Percentiles rank a stretch among this genome's conserved stretches.
These are phyloP conservation scores for Fundulus diaphanus DNA, from an alignment of 2,797 vertebrate genomes.

Conservation along the genomic window DNA sequence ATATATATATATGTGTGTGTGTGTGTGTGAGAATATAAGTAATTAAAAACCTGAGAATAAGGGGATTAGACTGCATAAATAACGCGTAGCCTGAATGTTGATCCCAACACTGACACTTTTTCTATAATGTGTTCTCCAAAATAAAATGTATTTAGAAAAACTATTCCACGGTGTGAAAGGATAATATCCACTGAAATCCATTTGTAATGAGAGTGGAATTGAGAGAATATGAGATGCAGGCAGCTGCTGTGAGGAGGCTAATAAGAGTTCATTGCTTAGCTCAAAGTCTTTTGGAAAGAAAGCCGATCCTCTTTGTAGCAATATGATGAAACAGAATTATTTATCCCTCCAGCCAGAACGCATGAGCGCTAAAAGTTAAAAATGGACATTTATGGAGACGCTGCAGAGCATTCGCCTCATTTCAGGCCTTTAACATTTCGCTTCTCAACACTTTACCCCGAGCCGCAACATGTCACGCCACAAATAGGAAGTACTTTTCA, in stretches of 20 bases:
- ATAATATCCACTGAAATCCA: slow-evolving; percentile 66
- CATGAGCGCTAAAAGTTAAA: slow-evolving; percentile 44
- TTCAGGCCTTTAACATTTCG: slow-evolving; percentile 38
- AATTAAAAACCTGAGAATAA: slow-evolving; percentile 16
- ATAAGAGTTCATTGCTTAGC: slow-evolving; percentile 65
- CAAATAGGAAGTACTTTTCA: slow-evolving; percentile 51
- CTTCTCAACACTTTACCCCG: slow-evolving; percentile 28
- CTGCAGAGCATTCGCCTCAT: slow-evolving; percentile 13
- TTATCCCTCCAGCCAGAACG: slow-evolving; percentile 54
- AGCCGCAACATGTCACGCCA: slow-evolving; percentile 31
- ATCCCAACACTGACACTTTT: slow-evolving; percentile 1
- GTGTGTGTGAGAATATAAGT: slow-evolving; percentile 5
- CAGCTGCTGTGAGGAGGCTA: slow-evolving; percentile 58
- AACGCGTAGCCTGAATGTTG: slow-evolving; percentile 5
- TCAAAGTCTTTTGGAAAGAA: slow-evolving; percentile 41
- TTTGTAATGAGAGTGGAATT: slow-evolving; percentile 66
- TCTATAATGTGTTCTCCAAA: slow-evolving; percentile 19
- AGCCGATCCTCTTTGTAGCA: slow-evolving; percentile 50
- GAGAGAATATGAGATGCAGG: slow-evolving; percentile 64
- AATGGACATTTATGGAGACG: slow-evolving; percentile 55
- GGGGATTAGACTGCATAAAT: slow-evolving; percentile 13
- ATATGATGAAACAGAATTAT: slow-evolving; percentile 74
- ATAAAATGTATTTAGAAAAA: slow-evolving; percentile 50
- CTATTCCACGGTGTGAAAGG: slow-evolving; percentile 45
- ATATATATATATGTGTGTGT: no score